Base-by-base conservation (phyloP, 2,888 invertebrate species). In the Ornithoptera alexandrae region DNA sequence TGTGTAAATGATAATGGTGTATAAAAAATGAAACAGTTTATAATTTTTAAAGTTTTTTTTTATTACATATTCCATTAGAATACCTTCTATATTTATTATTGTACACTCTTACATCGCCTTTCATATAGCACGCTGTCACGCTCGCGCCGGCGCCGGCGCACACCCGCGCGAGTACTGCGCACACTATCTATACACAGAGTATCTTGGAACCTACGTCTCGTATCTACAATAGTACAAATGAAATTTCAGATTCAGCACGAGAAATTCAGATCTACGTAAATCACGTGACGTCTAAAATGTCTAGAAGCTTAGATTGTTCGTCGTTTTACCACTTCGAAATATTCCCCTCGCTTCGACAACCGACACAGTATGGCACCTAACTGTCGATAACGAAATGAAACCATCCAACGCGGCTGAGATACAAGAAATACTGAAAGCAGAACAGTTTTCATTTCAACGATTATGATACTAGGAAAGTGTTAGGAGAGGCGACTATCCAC, bases 61-160 rank as follows among this genome's bases (percentile, higher is more conserved):
- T 90, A 92, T 93, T 92, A 92, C 90, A 92, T 92, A 92, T 92
- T 92, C 91, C 92, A 92, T 87, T 92, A 92, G 92, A 92, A 92
- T 93, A 92, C 84, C 84, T 88, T 89, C 90, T 92, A 91, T 89
- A 84, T 84, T 87, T 89, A 85, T 86, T 86, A 85, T 88, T 86
- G 87, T 89, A 88, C 88, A 87, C 85, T 86, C 87, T 86, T 83
- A 80, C 82, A 82, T 82, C 83, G 80, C 74, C 79, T 81, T 67
- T 64, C 80, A 79, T 81, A 77, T 78, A 78, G 83, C 86, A 82
- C 82, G 80, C 81, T 80, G 81, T 74, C 77, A 72, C 73, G 70
- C 73, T 64, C 22, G 62, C 50, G 64, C 73, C 76, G 75, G 71
- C 68, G 73, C 74, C 76, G 75, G 71, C 68, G 73, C 74, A 72